A percentile compares a stretch with the other conserved stretches of the same genome.
phyloP scores from a whole-genome alignment of 2,888 invertebrate species.

The Heliconius sara region DNA sequence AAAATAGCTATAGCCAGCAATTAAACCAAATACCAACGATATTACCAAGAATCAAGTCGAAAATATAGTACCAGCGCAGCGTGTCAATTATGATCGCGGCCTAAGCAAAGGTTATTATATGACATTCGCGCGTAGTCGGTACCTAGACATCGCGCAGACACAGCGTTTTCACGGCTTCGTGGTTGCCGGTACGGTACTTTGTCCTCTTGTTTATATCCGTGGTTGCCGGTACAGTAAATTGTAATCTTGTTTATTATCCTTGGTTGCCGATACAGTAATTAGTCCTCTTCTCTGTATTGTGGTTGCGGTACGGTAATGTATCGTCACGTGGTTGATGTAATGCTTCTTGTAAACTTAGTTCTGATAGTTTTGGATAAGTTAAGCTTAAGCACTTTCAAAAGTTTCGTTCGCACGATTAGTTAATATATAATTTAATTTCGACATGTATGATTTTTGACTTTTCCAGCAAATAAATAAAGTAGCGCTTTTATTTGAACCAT shows the following conservation, averaged over 20 bases:
- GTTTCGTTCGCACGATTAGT: not conserved
- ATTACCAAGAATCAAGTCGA: not conserved
- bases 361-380: slow-evolving; percentile 17
- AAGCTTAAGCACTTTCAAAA: not conserved
- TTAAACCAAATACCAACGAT: not conserved
- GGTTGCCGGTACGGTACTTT: slow-evolving; percentile 39
- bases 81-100: slow-evolving; percentile 54
- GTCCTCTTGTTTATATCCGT: slow-evolving; percentile 39
- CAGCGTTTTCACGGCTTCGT: slow-evolving; percentile 36
- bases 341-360: slow-evolving; percentile 14
- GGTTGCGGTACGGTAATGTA: no score
- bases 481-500: slow-evolving; percentile 36
- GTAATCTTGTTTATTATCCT: not conserved
- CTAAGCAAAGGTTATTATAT: slow-evolving; percentile 59
- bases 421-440: not conserved
- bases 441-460: not conserved
- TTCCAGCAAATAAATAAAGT: not conserved
- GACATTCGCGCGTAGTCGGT: slow-evolving; percentile 63
- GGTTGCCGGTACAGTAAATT: not conserved
- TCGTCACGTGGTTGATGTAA: slow-evolving; percentile 19
- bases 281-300: no score
- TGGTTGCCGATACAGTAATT: no score
- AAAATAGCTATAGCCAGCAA: not conserved
- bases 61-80: slow-evolving; percentile 17
- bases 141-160: slow-evolving; percentile 61